Percentiles rank a stretch among this genome's conserved stretches.
Conservation (phyloP, 2,888 invertebrate species). For the Zaprionus lineosus region DNA sequence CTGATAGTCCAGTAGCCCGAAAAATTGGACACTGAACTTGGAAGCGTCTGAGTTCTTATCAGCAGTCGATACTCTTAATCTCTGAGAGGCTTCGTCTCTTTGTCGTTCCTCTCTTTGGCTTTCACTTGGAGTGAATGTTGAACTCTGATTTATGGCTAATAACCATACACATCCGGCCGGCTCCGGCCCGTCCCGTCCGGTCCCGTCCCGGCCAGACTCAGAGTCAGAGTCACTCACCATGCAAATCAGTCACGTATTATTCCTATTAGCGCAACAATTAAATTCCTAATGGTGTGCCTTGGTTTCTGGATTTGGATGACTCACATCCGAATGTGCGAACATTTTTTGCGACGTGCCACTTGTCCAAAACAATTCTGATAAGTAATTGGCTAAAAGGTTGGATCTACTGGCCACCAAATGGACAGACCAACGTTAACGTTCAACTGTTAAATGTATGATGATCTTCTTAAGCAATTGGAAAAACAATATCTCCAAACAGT, state of each 20-base stretch:
- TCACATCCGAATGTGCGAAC: slow-evolving; percentile 36
- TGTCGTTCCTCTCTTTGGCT: no score
- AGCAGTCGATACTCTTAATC: neutral
- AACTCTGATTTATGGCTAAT: slow-evolving; percentile 41
- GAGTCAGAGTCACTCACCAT: slow-evolving; percentile 7
- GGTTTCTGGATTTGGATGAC: slow-evolving; percentile 43
- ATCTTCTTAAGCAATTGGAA: slow-evolving; percentile 39
- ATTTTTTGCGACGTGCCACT: slow-evolving; percentile 39
- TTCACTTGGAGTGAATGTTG: slow-evolving; percentile 4
- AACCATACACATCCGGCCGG: slow-evolving; percentile 54
- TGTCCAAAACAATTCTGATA: slow-evolving; percentile 17
- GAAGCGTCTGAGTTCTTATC: no score
- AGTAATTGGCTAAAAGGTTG: slow-evolving; percentile 6
- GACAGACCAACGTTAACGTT: slow-evolving; percentile 24
- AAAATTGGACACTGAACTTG: slow-evolving; percentile 43
- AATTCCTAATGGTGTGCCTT: slow-evolving; percentile 23
- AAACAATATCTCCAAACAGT: slow-evolving; percentile 37
- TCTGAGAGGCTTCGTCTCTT: no score
- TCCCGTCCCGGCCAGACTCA: slow-evolving; percentile 17
- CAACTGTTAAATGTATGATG: slow-evolving; percentile 42
- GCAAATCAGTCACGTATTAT: slow-evolving; percentile 71
- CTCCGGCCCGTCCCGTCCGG: no score
- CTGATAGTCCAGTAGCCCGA: no score
- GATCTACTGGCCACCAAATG: slow-evolving; percentile 2
- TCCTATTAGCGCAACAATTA: slow-evolving; percentile 52